Evolutionary conservation across 2,113 vertebrate genomes (phyloP).

Genomic region (Amia ocellicauda): DNA sequence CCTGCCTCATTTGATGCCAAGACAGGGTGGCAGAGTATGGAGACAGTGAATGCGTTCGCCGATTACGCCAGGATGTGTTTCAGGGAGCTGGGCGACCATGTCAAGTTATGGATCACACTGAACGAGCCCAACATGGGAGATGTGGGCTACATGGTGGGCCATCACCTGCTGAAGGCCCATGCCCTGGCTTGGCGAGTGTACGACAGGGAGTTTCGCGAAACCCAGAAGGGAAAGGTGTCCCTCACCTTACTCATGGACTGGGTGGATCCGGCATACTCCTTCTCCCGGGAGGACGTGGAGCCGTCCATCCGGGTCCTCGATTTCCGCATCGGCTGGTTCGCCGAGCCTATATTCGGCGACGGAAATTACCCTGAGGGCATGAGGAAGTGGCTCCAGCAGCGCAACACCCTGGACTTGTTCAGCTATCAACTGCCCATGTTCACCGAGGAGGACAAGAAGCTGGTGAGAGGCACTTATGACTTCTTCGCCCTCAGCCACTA

Average conservation of each 20-base stretch:
- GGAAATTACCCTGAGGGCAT: slow-evolving; percentile 87
- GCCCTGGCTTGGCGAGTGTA: slow-evolving; percentile 84
- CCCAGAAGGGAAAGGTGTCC: slow-evolving; percentile 82
- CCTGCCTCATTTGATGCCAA: slow-evolving; percentile 64
- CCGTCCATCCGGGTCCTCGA: slow-evolving; percentile 83
- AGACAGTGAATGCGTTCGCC: slow-evolving; percentile 74
- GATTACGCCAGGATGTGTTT: slow-evolving; percentile 87
- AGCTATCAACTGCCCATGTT: slow-evolving; percentile 81
- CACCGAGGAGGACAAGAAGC: slow-evolving; percentile 71
- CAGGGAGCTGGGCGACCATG: slow-evolving; percentile 69
- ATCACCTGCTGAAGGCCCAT: slow-evolving; percentile 86
- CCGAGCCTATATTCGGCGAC: slow-evolving; percentile 86
- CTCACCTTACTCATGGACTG: slow-evolving; percentile 88
- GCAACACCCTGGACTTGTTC: slow-evolving; percentile 64
- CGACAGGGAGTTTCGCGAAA: slow-evolving; percentile 71
- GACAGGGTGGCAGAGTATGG: slow-evolving; percentile 81
- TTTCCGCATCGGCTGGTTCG: slow-evolving; percentile 86
- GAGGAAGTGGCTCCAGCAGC: slow-evolving; percentile 80
- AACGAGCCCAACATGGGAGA: slow-evolving; percentile 80
- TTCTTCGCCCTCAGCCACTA: slow-evolving; percentile 93
- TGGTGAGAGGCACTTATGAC: slow-evolving; percentile 85
- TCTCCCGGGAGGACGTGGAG: slow-evolving; percentile 75
- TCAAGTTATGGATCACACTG: slow-evolving; percentile 92
- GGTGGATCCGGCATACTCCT: slow-evolving; percentile 89
- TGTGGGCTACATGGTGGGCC: slow-evolving; percentile 74